phyloP scores from a whole-genome alignment of 2,888 invertebrate genomes.

The Plagodis pulveraria region DNA sequence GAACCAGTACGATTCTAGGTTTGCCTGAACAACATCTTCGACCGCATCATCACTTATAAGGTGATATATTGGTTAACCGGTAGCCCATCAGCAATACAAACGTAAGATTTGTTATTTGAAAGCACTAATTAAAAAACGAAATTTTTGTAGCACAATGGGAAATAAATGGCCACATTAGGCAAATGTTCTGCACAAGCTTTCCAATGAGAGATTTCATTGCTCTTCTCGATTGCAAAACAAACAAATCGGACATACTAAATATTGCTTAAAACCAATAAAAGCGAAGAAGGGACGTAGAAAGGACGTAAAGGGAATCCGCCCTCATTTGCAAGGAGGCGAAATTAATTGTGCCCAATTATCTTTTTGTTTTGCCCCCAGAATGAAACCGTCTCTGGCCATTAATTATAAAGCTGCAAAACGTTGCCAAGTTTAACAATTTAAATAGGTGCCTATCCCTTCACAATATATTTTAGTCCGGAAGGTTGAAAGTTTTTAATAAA shows the following conservation, averaged over 20 bases:
- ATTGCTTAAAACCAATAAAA: slow-evolving; percentile 66
- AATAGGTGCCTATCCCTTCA: slow-evolving; percentile 23
- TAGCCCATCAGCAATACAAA: too few relatives aligned
- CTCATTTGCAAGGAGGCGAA: slow-evolving; percentile 74
- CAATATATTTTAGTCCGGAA: slow-evolving; percentile 55
- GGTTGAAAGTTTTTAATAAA: slow-evolving; percentile 52
- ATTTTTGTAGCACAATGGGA: too few relatives aligned
- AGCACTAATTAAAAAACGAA: too few relatives aligned
- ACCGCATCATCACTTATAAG: too few relatives aligned
- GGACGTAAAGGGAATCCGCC: slow-evolving; percentile 54
- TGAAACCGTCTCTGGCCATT: slow-evolving; percentile 66
- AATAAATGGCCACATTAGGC: slow-evolving; percentile 12
- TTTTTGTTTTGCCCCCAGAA: slow-evolving; percentile 72
- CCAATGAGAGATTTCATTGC: slow-evolving; percentile 56
- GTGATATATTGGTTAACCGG: too few relatives aligned
- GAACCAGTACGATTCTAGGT: too few relatives aligned
- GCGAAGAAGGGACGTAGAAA: slow-evolving; percentile 44
- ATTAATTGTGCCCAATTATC: slow-evolving; percentile 81
- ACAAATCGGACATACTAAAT: slow-evolving; percentile 63
- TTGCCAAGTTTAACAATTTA: slow-evolving; percentile 55
- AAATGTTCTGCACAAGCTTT: slow-evolving; percentile 32
- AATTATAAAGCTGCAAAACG: slow-evolving; percentile 66
- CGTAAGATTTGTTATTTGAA: too few relatives aligned
- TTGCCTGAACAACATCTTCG: too few relatives aligned
- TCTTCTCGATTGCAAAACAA: slow-evolving; percentile 56